Percentiles rank a stretch among this genome's conserved stretches.
phyloP scores from a whole-genome alignment of 2,113 vertebrate species.

The Oenanthe oenanthe region DNA sequence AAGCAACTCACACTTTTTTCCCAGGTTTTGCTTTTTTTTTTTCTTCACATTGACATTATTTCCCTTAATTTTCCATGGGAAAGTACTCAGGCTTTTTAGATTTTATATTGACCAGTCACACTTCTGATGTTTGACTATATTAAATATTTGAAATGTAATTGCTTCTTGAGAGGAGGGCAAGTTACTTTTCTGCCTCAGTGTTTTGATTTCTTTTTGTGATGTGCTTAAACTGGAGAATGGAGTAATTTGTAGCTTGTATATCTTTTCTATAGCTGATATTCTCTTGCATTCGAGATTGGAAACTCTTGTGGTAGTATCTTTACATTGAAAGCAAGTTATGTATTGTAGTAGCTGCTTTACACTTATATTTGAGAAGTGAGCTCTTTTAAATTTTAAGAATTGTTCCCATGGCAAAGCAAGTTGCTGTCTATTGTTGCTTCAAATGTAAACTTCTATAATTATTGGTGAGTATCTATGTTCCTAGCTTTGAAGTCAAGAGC shows the following conservation, averaged over 20 bases:
- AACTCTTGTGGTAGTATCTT: slow-evolving; percentile 42
- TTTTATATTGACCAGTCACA: background rate
- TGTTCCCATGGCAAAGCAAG: background rate
- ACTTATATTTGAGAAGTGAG: background rate
- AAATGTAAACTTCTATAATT: background rate
- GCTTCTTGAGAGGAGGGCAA: background rate
- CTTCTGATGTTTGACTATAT: background rate
- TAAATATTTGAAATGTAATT: background rate
- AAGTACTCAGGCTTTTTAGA: background rate
- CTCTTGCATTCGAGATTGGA: slow-evolving; percentile 7
- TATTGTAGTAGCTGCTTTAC: slow-evolving; percentile 59
- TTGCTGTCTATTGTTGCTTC: background rate
- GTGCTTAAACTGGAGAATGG: background rate
- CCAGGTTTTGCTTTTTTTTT: background rate
- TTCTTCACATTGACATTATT: background rate
- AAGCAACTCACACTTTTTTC: background rate
- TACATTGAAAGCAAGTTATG: slow-evolving; percentile 59
- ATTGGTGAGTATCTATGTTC: background rate
- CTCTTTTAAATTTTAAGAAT: slow-evolving; percentile 69
- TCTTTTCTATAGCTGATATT: slow-evolving; percentile 35
- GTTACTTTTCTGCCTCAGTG: background rate
- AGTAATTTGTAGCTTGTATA: background rate
- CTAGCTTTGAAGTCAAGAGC: background rate
- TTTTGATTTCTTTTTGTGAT: background rate
- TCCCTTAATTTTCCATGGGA: background rate